Evolutionary conservation across 2,113 vertebrate genomes (phyloP), one percentile per base, ranked within the genome.

Genomic region (Zeus faber): DNA sequence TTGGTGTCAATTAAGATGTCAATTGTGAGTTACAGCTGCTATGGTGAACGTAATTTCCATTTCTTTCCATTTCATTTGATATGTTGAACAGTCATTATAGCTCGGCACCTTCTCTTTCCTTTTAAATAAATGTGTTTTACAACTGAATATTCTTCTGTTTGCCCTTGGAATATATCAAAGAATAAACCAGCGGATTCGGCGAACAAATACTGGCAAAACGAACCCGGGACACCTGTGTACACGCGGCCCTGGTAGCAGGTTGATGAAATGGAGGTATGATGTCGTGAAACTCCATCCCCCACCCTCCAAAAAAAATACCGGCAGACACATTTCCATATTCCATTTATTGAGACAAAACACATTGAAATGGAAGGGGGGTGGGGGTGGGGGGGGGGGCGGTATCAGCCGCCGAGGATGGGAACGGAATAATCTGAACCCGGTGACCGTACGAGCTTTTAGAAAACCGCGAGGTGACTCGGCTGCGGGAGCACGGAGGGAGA

Each of bases 251-350:
- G 17, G n/a, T 62, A 25, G 49, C 55, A 70, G 64, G 67, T 62
- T 39, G 65, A 80, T 77, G 61, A 78, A 72, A 82, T 74, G 60
- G 49, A 62, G 60, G 55, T 57, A 58, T n/a, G 22, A 65, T 64
- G 66, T 17, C 49, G 16, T 58, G 61, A 76, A 80, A 70, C 68
- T n/a, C n/a, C n/a, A 64, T 69, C 71, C 61, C 61, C 64, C 51
- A 18, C 54, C n/a, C n/a, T n/a, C n/a, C n/a, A n/a, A n/a, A n/a
- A n/a, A n/a, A 56, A 56, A 62, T 65, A 64, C 53, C 2, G 65
- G 62, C 45, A 70, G 63, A 39, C 24, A 31, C 62, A 79, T 83
- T 85, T 85, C 66, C 79, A 85, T 85, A 79, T 86, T 72, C 80
- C 58, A 82, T 82, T 83, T 45, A 66, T 67, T 56, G 49, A 69